Evolutionary conservation across 2,797 vertebrate species (phyloP).

Genomic region (Lemur catta): DNA sequence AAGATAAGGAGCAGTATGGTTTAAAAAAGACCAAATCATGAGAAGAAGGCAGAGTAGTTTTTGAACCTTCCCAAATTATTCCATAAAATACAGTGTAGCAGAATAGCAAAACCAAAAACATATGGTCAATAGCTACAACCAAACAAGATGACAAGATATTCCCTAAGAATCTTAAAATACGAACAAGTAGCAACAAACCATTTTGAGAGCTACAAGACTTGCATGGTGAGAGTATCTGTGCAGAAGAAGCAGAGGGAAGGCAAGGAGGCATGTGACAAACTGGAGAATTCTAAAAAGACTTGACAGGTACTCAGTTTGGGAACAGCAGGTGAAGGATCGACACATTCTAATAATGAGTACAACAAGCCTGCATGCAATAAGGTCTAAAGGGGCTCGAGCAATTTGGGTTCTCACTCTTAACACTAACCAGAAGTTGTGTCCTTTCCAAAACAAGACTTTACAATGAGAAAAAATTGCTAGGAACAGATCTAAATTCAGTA

Average conservation of each 20-base stretch:
- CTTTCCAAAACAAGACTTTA: neutral
- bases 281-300: neutral
- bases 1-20: neutral
- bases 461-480: neutral
- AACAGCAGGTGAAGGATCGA: neutral
- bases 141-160: neutral
- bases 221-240: neutral
- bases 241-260: neutral
- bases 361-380: neutral
- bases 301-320: neutral
- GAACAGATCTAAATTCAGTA: neutral
- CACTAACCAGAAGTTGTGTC: neutral
- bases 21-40: neutral
- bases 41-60: neutral
- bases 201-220: neutral
- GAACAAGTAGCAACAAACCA: neutral
- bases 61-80: neutral
- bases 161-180: neutral
- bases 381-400: neutral
- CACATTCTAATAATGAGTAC: neutral
- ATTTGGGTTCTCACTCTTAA: neutral
- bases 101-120: neutral
- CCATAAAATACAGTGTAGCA: neutral
- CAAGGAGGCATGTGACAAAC: neutral
- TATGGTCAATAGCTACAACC: neutral